Conservation (phyloP, 1,140 invertebrate species). For the Temnothorax longispinosus region DNA sequence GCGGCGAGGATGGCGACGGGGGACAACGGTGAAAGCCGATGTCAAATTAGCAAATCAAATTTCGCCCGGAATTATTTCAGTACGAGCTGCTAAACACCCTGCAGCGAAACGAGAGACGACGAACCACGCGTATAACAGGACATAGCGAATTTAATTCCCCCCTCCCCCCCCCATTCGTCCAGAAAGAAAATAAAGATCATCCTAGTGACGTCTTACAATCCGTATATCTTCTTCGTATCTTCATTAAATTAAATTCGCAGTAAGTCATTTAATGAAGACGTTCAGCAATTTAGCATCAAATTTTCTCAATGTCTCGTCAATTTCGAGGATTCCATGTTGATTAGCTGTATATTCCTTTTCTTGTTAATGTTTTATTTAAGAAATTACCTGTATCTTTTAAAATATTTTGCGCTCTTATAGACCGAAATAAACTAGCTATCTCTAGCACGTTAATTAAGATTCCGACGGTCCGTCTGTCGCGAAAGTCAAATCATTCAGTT, state of each 20-base stretch:
- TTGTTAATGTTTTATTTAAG: background rate
- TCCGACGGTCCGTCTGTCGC: conserved; percentile 11
- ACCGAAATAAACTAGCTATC: too few species aligned
- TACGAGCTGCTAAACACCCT: conserved; percentile 66
- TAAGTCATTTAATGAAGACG: background rate
- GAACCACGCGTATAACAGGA: conserved; percentile 17
- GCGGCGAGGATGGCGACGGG: background rate
- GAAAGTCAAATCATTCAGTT: conserved; percentile 30
- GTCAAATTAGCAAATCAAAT: conserved; percentile 79
- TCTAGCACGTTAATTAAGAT: conserved; percentile 49
- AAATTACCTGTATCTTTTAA: background rate
- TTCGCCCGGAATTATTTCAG: conserved; percentile 74
- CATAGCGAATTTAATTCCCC: conserved; percentile 52
- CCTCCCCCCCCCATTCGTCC: background rate
- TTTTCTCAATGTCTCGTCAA: background rate
- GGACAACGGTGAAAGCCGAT: conserved; percentile 64
- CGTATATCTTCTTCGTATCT: conserved; percentile 7
- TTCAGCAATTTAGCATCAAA: background rate
- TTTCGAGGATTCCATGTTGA: background rate
- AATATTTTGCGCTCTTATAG: background rate
- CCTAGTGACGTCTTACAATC: background rate
- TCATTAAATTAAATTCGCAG: conserved; percentile 9
- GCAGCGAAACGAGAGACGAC: conserved; percentile 50
- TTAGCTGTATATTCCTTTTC: background rate
- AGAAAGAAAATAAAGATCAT: conserved; percentile 67